phyloP scores from a whole-genome alignment of 2,797 vertebrate species.

The Falco rusticolus region DNA sequence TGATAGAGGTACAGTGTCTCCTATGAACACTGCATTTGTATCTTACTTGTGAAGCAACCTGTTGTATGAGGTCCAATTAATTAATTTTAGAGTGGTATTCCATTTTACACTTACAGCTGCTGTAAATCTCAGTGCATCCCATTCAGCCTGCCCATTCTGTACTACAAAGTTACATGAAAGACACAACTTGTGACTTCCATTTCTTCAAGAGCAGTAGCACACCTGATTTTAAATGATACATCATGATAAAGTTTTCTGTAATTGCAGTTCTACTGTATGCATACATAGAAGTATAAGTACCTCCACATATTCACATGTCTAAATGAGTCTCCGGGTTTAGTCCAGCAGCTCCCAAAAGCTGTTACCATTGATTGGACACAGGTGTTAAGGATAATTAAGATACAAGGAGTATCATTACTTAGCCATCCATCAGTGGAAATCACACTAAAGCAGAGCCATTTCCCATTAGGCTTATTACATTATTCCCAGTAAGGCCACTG shows the following conservation, averaged over 20 bases:
- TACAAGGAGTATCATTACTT: background rate
- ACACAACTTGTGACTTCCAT: background rate
- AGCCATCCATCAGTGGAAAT: conserved; percentile 6
- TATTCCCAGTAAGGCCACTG: conserved; percentile 14
- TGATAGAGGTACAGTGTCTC: background rate
- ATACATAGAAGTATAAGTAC: background rate
- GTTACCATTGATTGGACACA: conserved; percentile 12
- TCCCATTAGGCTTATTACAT: conserved; percentile 55
- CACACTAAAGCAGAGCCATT: conserved; percentile 26
- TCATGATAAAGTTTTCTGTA: background rate
- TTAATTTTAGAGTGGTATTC: background rate
- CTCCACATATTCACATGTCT: background rate
- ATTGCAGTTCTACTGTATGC: background rate
- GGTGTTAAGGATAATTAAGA: conserved; percentile 46
- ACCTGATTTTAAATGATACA: background rate
- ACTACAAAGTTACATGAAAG: background rate
- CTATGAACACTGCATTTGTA: background rate
- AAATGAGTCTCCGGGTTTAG: background rate
- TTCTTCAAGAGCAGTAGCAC: background rate
- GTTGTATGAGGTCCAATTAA: background rate
- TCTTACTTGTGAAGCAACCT: background rate
- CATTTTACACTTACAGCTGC: background rate
- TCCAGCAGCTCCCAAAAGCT: conserved; percentile 1
- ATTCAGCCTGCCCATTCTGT: background rate
- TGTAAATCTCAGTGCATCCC: background rate